These are phyloP conservation scores for Macrophya alboannulata DNA, from an alignment of 2,888 invertebrate genomes.

Conservation along the genomic window DNA sequence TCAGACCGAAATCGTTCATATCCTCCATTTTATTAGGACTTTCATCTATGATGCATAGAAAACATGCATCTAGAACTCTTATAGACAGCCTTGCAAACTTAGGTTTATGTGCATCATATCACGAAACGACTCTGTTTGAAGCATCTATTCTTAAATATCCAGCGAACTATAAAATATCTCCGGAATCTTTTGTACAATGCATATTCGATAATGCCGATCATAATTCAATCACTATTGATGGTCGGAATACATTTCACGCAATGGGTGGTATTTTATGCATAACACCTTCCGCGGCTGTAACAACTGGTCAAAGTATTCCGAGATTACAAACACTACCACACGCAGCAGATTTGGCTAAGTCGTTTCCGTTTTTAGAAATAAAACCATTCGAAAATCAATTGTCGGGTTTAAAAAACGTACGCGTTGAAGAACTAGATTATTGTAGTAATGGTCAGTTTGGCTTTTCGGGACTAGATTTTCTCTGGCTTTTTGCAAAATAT, in stretches of 20 bases:
- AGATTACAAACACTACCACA: background rate
- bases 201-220: constrained; percentile 52
- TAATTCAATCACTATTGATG: constrained; percentile 50
- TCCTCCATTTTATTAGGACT: no score
- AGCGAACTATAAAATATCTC: background rate
- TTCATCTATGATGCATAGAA: no score
- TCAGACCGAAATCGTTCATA: no score
- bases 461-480: background rate
- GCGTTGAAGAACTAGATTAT: background rate
- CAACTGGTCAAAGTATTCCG: background rate
- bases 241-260: constrained; percentile 50
- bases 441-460: background rate
- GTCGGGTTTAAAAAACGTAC: background rate
- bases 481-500: background rate
- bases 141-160: background rate
- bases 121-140: background rate
- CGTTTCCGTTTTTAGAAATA: background rate
- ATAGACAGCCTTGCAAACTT: constrained; percentile 7
- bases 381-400: background rate
- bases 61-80: no score
- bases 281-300: constrained; percentile 29
- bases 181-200: constrained; percentile 48
- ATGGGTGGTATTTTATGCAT: constrained; percentile 53
- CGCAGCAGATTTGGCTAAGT: background rate
- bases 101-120: constrained; percentile 1